Evolutionary conservation across 2,888 invertebrate genomes (phyloP).

Genomic region (Lepidochrysops patricia): DNA sequence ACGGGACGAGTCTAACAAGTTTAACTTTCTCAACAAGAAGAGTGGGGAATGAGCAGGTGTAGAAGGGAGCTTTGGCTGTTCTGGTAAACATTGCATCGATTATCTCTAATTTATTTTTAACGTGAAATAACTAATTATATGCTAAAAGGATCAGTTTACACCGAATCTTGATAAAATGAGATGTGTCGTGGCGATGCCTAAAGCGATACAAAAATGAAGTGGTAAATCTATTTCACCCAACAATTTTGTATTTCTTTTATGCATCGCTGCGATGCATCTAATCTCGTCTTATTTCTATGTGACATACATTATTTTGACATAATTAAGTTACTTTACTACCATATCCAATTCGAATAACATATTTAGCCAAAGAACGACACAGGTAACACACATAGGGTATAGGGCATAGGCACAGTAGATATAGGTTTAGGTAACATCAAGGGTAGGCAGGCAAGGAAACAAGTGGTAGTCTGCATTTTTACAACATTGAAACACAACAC

Average conservation of each 20-base stretch:
- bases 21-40: slow-evolving; percentile 29
- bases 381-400: background rate
- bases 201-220: too few relatives aligned
- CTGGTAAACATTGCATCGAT: background rate
- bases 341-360: background rate
- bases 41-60: background rate
- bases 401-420: background rate
- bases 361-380: background rate
- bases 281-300: too few relatives aligned
- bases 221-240: too few relatives aligned
- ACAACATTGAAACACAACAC: slow-evolving; percentile 70
- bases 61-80: background rate
- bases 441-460: slow-evolving; percentile 55
- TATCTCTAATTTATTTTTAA: background rate
- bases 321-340: background rate
- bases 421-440: slow-evolving; percentile 27
- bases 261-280: too few relatives aligned
- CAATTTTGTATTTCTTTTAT: too few relatives aligned
- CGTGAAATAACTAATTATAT: background rate
- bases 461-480: slow-evolving; percentile 67
- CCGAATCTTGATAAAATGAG: too few relatives aligned
- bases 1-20: slow-evolving; percentile 31
- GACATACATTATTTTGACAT: too few relatives aligned
- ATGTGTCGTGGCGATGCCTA: too few relatives aligned
- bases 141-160: too few relatives aligned